These are phyloP conservation scores for Myathropa florea DNA, from an alignment of 2,888 invertebrate species.

Conservation along the genomic window DNA sequence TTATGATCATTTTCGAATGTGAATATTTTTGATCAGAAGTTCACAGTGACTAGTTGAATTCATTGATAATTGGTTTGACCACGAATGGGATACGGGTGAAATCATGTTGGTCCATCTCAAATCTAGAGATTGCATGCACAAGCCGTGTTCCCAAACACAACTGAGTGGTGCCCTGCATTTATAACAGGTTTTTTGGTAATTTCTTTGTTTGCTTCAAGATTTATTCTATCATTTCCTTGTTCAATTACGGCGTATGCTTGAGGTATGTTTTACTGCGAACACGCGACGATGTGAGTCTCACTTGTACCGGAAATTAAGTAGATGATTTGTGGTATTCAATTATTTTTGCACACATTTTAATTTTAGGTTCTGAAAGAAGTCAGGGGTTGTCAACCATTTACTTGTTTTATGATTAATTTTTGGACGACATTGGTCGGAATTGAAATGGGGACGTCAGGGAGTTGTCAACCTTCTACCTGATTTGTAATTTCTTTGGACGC, in stretches of 20 bases:
- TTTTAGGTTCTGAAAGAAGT: no score
- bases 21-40: no score
- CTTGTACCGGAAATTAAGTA: not conserved
- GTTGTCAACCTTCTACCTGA: no score
- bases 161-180: not conserved
- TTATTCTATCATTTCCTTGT: not conserved
- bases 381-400: no score
- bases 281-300: not conserved
- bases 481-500: no score
- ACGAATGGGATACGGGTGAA: not conserved
- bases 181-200: not conserved
- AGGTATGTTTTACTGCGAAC: not conserved
- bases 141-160: not conserved
- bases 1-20: no score
- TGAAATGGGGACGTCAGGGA: no score
- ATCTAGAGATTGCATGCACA: not conserved
- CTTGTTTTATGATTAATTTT: no score
- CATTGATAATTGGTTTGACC: not conserved
- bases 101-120: not conserved
- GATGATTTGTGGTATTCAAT: not conserved
- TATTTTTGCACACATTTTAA: no score
- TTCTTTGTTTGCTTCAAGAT: not conserved
- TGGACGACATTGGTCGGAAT: no score
- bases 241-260: not conserved
- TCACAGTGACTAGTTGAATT: no score